Evolutionary conservation across 2,113 vertebrate genomes (phyloP).

Genomic region (Zapus hudsonius): DNA sequence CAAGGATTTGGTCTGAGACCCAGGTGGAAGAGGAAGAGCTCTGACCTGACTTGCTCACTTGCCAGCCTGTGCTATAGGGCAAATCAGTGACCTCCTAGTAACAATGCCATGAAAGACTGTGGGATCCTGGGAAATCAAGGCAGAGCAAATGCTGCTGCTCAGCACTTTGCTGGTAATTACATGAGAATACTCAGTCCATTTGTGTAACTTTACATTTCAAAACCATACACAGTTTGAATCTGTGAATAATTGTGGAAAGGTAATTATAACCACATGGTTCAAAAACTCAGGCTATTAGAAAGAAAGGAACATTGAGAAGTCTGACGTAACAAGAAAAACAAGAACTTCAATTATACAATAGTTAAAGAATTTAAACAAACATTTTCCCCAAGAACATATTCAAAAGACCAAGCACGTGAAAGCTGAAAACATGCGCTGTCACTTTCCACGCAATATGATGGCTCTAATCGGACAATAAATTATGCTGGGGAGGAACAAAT

Average conservation of each 20-base stretch:
- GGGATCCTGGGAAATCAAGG: neutral
- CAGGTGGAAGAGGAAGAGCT: neutral
- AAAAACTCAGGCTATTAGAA: neutral
- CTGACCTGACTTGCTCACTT: neutral
- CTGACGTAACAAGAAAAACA: conserved; percentile 10
- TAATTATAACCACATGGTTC: neutral
- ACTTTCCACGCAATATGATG: neutral
- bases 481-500: neutral
- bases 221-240: neutral
- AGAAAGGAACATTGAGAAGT: neutral
- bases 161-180: neutral
- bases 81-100: neutral
- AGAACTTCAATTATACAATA: neutral
- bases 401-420: neutral
- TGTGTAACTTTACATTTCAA: neutral
- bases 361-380: neutral
- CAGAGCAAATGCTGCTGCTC: neutral
- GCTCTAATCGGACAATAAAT: neutral
- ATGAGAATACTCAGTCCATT: neutral
- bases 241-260: neutral
- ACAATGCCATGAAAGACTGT: neutral
- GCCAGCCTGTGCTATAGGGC: neutral
- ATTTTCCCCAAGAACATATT: conserved; percentile 11
- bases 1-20: neutral
- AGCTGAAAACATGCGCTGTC: neutral